Evolutionary conservation across 1,140 invertebrate genomes (phyloP).

Genomic region (Eueides isabella): DNA sequence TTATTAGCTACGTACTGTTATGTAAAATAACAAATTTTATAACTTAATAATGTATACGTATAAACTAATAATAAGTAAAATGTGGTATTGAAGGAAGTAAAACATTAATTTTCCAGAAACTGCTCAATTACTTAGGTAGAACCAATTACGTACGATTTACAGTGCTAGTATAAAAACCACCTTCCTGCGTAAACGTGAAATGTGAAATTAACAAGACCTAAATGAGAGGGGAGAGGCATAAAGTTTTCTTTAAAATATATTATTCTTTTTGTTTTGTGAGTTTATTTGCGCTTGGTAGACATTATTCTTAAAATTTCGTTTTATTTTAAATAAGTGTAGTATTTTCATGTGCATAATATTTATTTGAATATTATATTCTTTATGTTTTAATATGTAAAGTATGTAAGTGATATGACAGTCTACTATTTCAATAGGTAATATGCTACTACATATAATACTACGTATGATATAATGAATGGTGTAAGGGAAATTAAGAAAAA

Average conservation of each 20-base stretch:
- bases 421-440: too few species aligned
- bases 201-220: constrained; percentile 36
- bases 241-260: constrained; percentile 38
- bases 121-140: constrained; percentile 36
- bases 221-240: constrained; percentile 30
- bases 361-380: too few species aligned
- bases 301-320: too few species aligned
- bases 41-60: background rate
- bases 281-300: background rate
- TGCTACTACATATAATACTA: too few species aligned
- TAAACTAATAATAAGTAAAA: background rate
- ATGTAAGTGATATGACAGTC: too few species aligned
- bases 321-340: too few species aligned
- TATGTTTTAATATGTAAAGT: too few species aligned
- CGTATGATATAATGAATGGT: background rate
- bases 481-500: background rate
- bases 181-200: constrained; percentile 33
- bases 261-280: background rate
- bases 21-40: background rate
- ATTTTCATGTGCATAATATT: too few species aligned
- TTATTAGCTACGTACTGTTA: too few species aligned
- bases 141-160: constrained; percentile 39
- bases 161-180: constrained; percentile 33
- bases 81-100: background rate
- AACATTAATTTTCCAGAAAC: constrained; percentile 23